Evolutionary conservation across 2,888 invertebrate genomes (phyloP).

Genomic region (Pammene fasciana): DNA sequence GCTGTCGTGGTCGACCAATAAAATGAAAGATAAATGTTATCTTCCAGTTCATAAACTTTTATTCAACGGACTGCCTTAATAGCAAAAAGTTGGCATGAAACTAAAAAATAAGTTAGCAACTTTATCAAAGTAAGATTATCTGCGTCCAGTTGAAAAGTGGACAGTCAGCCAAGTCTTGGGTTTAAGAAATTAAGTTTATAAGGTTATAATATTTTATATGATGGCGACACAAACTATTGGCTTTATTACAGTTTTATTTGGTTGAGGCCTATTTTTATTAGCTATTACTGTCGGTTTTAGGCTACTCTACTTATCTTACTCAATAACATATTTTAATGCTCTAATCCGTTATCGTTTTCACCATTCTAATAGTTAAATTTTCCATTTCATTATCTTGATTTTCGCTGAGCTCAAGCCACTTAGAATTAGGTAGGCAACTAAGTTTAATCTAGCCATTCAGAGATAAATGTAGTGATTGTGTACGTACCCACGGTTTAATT

Average conservation of each 20-base stretch:
- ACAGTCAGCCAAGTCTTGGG: constrained; percentile 6
- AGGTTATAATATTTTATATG: constrained; percentile 25
- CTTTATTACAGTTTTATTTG: constrained; percentile 33
- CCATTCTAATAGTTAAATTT: not conserved
- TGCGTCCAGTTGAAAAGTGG: constrained; percentile 4
- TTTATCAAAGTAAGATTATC: constrained; percentile 12
- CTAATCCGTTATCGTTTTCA: not conserved
- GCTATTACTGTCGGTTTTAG: too few species aligned
- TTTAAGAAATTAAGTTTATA: constrained; percentile 27
- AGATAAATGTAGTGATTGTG: not conserved
- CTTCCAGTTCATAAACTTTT: constrained; percentile 26
- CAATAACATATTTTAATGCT: not conserved
- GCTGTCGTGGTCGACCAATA: too few species aligned
- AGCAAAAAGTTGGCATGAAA: constrained; percentile 14
- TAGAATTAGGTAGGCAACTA: not conserved
- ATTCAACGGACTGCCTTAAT: constrained; percentile 12
- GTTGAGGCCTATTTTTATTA: not conserved
- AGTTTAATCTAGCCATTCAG: not conserved
- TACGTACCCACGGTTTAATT: not conserved
- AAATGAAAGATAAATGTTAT: constrained; percentile 22
- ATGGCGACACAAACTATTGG: constrained; percentile 26
- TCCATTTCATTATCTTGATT: not conserved
- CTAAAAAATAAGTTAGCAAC: constrained; percentile 8
- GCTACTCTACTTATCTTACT: not conserved
- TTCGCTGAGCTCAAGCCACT: too few species aligned